These are phyloP conservation scores for Acestrorhynchus altus DNA, from an alignment of 2,797 vertebrate species.

Conservation along the genomic window DNA sequence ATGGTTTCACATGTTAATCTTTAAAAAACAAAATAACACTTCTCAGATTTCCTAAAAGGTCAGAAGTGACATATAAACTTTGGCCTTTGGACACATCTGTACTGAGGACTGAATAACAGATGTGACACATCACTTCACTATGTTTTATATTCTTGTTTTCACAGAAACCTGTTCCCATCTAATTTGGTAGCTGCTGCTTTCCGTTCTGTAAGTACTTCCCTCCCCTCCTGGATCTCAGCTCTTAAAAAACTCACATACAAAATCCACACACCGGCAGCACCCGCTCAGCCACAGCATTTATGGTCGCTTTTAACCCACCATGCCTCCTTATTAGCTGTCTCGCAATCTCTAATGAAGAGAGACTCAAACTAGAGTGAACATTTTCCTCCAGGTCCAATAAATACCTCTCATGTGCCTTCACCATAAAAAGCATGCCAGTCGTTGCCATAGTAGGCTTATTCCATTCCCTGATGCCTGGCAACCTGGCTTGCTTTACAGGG, in stretches of 20 bases:
- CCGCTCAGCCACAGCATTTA: conserved; percentile 20
- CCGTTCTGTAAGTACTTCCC: conserved; percentile 84
- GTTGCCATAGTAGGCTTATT: conserved; percentile 78
- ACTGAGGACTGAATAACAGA: conserved; percentile 2
- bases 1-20: background rate
- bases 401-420: conserved; percentile 47
- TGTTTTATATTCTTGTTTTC: conserved; percentile 8
- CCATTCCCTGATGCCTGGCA: conserved; percentile 73
- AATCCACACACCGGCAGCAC: background rate
- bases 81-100: conserved; percentile 6
- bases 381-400: conserved; percentile 44
- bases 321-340: conserved; percentile 31
- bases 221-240: background rate
- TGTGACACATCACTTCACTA: conserved; percentile 33
- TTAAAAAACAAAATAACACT: background rate
- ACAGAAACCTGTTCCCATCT: conserved; percentile 94
- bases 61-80: background rate
- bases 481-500: conserved; percentile 65
- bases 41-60: background rate
- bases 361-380: conserved; percentile 41
- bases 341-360: conserved; percentile 43
- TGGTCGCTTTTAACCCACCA: conserved; percentile 16
- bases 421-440: conserved; percentile 47
- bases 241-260: background rate
- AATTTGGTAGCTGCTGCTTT: conserved; percentile 95